These are phyloP conservation scores for Nomada ferruginata DNA, from an alignment of 2,888 invertebrate genomes.

Conservation along the genomic window DNA sequence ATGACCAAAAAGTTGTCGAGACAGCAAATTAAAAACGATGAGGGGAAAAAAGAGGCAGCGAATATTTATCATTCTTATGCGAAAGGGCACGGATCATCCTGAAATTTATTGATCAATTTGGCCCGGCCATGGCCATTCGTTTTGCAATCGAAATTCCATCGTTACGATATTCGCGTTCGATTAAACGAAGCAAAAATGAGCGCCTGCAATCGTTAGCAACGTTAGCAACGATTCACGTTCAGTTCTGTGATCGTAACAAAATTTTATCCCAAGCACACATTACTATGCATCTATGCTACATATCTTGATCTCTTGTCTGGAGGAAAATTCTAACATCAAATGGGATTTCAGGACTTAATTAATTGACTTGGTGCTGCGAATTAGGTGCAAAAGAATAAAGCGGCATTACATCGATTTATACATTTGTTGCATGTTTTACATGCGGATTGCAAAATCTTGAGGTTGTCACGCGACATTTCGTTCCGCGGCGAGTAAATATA, in stretches of 20 bases:
- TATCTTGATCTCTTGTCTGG: no score
- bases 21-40: conserved; percentile 27
- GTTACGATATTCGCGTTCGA: conserved; percentile 26
- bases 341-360: not conserved
- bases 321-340: not conserved
- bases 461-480: conserved; percentile 21
- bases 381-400: not conserved
- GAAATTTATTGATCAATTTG: conserved; percentile 74
- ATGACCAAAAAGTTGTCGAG: not conserved
- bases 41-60: conserved; percentile 48
- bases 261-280: not conserved
- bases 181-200: conserved; percentile 27
- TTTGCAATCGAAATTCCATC: conserved; percentile 64
- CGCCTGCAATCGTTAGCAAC: not conserved
- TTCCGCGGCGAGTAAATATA: not conserved
- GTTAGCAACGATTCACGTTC: not conserved
- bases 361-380: not conserved
- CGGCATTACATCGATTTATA: conserved; percentile 2
- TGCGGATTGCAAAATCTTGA: conserved; percentile 34
- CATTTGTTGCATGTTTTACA: conserved; percentile 10
- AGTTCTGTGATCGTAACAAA: not conserved
- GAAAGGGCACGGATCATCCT: conserved; percentile 72
- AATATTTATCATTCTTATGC: conserved; percentile 69
- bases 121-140: conserved; percentile 48
- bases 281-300: no score